A percentile compares a stretch with the other conserved stretches of the same genome.
Evolutionary conservation across 2,888 invertebrate genomes (phyloP).

Genomic region (Lepetodrilus schrolli): DNA sequence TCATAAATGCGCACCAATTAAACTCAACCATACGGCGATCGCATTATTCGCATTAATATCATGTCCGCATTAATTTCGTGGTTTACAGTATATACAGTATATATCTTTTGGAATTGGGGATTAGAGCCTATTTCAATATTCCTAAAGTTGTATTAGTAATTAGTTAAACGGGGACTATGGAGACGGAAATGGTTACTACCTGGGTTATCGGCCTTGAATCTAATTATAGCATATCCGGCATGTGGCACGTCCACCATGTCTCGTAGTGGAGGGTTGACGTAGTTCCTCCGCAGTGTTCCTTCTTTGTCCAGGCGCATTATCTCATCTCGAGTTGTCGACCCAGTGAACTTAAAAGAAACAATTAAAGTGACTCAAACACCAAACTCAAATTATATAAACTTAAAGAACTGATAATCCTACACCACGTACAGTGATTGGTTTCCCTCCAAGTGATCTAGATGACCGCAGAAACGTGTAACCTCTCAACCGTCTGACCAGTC

Average conservation of each 20-base stretch:
- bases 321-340: neutral
- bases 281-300: constrained; percentile 46
- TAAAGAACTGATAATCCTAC: too few relatives aligned
- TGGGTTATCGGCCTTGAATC: constrained; percentile 58
- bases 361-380: too few relatives aligned
- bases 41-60: neutral
- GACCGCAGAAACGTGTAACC: too few relatives aligned
- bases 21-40: too few relatives aligned
- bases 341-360: too few relatives aligned
- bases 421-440: too few relatives aligned
- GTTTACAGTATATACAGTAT: neutral
- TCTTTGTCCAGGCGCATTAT: constrained; percentile 43
- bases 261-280: constrained; percentile 45
- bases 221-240: constrained; percentile 49
- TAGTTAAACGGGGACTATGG: neutral
- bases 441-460: too few relatives aligned
- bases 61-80: neutral
- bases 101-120: neutral
- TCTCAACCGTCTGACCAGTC: too few relatives aligned
- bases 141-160: too few relatives aligned
- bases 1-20: too few relatives aligned
- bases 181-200: constrained; percentile 42
- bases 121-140: too few relatives aligned
- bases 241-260: constrained; percentile 50
- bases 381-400: too few relatives aligned